Percentiles rank a stretch among this genome's conserved stretches.
Conservation (phyloP, 2,888 invertebrate genomes). For the Tillus elongatus region DNA sequence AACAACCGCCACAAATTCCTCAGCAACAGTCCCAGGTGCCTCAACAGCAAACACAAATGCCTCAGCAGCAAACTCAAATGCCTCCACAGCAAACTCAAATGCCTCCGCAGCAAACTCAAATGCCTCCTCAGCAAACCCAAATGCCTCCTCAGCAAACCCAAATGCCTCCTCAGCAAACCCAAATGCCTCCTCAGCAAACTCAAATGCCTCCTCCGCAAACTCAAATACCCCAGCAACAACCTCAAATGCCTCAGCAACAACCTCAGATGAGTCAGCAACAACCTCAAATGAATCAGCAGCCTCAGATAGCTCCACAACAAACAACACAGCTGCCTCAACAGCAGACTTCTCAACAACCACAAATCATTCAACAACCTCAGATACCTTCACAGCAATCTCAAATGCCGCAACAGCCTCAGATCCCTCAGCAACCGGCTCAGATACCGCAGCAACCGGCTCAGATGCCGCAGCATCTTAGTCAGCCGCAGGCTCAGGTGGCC, state of each 20-base stretch:
- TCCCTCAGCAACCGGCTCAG: slow-evolving; percentile 17
- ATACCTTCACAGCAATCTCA: slow-evolving; percentile 31
- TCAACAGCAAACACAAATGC: slow-evolving; percentile 22
- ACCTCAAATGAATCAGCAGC: slow-evolving; percentile 10
- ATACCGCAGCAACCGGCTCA: slow-evolving; percentile 17
- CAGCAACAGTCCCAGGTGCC: slow-evolving; percentile 22
- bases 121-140: slow-evolving; percentile 16
- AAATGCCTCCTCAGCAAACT: slow-evolving; percentile 39
- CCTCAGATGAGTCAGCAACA: slow-evolving; percentile 16
- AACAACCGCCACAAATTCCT: slow-evolving; percentile 15
- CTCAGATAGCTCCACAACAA: slow-evolving; percentile 10
- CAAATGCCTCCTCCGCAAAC: slow-evolving; percentile 36
- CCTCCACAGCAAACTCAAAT: slow-evolving; percentile 21
- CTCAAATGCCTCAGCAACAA: slow-evolving; percentile 8
- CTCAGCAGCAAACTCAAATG: slow-evolving; percentile 23
- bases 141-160: slow-evolving; percentile 7
- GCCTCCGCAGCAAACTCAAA: slow-evolving; percentile 15
- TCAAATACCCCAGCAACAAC: slow-evolving; percentile 21
- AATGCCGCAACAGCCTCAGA: slow-evolving; percentile 16
- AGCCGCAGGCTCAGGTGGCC: slow-evolving; percentile 13
- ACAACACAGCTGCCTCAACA: slow-evolving; percentile 22
- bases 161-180: slow-evolving; percentile 24
- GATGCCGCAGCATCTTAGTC: background rate
- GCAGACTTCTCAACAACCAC: slow-evolving; percentile 9
- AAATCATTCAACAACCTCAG: slow-evolving; percentile 15